Percentiles rank a stretch among this genome's conserved stretches.
Evolutionary conservation across 2,888 invertebrate genomes (phyloP).

Genomic region (Zygothrica quintamaculata): DNA sequence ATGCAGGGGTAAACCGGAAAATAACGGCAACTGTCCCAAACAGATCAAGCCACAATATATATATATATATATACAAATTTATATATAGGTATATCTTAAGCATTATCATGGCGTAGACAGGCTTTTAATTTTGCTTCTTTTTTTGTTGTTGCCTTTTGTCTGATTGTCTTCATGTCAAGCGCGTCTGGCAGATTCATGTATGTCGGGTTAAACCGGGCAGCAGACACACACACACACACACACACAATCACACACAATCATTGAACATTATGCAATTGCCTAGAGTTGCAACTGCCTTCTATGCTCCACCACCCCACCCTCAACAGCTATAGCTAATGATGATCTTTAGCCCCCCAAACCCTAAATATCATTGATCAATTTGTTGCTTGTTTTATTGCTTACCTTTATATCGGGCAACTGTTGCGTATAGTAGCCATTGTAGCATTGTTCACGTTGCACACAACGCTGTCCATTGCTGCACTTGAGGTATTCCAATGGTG

Average conservation of each 20-base stretch:
- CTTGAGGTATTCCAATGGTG: constrained; percentile 77
- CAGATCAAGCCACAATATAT: constrained; percentile 60
- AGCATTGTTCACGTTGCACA: constrained; percentile 79
- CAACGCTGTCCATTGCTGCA: constrained; percentile 82
- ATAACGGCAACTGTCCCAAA: constrained; percentile 76
- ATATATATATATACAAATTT: not conserved
- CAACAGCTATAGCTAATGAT: too few relatives aligned
- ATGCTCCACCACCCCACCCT: too few relatives aligned
- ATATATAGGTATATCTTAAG: constrained; percentile 38
- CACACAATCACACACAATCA: constrained; percentile 31
- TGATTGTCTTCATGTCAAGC: constrained; percentile 43
- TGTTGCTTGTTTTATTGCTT: constrained; percentile 6
- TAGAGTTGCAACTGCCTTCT: not conserved
- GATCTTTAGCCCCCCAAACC: not conserved
- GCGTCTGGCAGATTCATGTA: constrained; percentile 49
- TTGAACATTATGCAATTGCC: constrained; percentile 70
- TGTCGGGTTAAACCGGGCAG: constrained; percentile 62
- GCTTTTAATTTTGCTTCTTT: constrained; percentile 61
- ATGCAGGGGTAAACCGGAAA: constrained; percentile 67
- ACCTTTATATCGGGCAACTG: constrained; percentile 80
- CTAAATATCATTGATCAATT: too few relatives aligned
- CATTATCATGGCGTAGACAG: constrained; percentile 59
- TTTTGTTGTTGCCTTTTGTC: constrained; percentile 46
- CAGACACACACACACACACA: constrained; percentile 1
- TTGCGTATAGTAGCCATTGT: constrained; percentile 75